These are phyloP conservation scores for Trididemnum miniatum DNA, from an alignment of 23 tunicate species.

Conservation along the genomic window DNA sequence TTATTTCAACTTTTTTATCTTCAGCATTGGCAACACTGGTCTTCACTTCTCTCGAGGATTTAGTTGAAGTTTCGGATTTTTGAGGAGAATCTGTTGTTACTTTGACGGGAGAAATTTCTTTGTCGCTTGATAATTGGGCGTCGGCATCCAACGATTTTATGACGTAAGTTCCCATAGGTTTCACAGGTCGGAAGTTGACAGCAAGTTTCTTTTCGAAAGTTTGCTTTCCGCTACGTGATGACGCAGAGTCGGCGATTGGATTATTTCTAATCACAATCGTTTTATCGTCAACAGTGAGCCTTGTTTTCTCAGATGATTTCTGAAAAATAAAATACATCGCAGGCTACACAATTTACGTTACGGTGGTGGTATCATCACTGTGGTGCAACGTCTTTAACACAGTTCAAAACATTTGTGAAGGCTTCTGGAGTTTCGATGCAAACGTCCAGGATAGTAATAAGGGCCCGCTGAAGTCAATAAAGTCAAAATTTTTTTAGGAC, in stretches of 20 bases:
- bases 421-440: no score
- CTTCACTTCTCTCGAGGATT: not conserved
- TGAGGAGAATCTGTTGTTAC: not conserved
- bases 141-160: constrained; percentile 16
- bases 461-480: no score
- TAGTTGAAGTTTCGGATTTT: no score
- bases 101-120: not conserved
- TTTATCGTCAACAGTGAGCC: not conserved
- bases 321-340: no score
- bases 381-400: no score
- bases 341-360: no score
- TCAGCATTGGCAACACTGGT: not conserved
- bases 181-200: constrained; percentile 19
- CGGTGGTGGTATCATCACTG: no score
- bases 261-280: constrained; percentile 29
- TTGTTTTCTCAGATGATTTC: not conserved
- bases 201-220: constrained; percentile 2
- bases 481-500: no score
- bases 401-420: no score
- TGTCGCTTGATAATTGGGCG: not conserved
- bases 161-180: constrained; percentile 26
- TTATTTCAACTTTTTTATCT: not conserved
- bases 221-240: not conserved
- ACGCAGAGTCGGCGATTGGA: constrained; percentile 9
- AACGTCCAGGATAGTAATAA: no score